Percentiles rank a stretch among this genome's conserved stretches.
phyloP scores from a whole-genome alignment of 2,113 vertebrate genomes.

The Rhabdornis inornatus region DNA sequence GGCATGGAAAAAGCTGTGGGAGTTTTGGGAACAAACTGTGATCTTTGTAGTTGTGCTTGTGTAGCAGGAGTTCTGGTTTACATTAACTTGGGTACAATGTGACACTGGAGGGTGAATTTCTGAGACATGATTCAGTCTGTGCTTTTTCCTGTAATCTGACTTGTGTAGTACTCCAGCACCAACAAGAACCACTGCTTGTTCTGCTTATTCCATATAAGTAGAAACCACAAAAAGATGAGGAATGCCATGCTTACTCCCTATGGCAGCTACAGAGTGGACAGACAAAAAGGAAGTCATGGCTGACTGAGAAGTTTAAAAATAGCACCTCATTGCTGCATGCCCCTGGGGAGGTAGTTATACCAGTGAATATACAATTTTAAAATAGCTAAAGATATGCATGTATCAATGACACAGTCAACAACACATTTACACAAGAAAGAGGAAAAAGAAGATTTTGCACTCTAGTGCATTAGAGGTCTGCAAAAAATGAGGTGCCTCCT shows the following conservation, averaged over 20 bases:
- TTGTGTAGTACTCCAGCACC: background rate
- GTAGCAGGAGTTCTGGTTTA: slow-evolving; percentile 13
- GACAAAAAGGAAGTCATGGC: background rate
- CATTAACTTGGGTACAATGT: background rate
- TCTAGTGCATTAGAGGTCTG: background rate
- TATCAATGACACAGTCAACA: background rate
- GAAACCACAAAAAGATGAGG: background rate
- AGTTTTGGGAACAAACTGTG: background rate
- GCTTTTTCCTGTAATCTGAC: background rate
- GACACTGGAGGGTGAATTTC: slow-evolving; percentile 34
- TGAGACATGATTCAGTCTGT: slow-evolving; percentile 23
- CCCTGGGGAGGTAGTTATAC: background rate
- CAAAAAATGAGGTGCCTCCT: background rate
- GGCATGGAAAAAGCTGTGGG: background rate
- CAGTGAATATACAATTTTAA: background rate
- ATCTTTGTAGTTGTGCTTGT: background rate
- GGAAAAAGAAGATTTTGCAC: fast-evolving
- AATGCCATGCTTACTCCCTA: background rate
- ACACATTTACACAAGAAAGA: background rate
- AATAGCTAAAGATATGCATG: background rate
- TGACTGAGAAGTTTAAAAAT: slow-evolving; percentile 1
- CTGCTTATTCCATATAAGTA: slow-evolving; percentile 10
- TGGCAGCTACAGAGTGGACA: background rate
- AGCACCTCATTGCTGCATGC: background rate
- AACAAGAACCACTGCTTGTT: background rate